These are phyloP conservation scores for Cantharis nigra DNA, from an alignment of 2,888 invertebrate genomes.

Conservation along the genomic window DNA sequence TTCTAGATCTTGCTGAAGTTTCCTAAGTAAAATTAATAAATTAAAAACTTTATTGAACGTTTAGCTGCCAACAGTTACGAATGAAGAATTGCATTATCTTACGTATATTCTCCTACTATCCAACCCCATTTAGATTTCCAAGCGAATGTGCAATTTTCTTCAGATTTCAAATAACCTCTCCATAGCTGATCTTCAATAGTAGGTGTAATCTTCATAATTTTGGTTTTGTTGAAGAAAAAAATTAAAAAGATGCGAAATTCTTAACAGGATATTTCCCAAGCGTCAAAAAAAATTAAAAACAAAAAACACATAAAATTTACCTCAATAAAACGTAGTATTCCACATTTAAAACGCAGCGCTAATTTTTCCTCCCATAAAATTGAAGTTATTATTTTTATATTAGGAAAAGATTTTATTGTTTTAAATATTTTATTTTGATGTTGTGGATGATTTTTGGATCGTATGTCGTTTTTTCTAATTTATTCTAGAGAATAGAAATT, in stretches of 20 bases:
- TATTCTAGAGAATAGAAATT: no score
- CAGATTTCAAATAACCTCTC: conserved; percentile 5
- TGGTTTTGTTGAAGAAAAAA: background rate
- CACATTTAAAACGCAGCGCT: no score
- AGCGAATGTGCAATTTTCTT: background rate
- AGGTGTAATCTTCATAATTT: background rate
- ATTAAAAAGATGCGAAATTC: background rate
- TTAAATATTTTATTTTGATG: no score
- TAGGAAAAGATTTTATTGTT: no score
- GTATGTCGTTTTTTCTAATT: no score
- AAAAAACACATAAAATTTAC: background rate
- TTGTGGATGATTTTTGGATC: no score
- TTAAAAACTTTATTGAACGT: background rate
- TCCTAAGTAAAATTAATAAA: background rate
- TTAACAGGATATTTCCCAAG: background rate
- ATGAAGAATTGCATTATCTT: background rate
- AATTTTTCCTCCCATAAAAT: no score
- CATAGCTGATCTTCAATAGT: conserved; percentile 12
- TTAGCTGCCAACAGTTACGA: no score
- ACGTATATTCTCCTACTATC: background rate
- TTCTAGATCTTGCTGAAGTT: background rate
- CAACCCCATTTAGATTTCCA: conserved; percentile 3
- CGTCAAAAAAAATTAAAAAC: background rate
- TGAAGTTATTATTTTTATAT: no score
- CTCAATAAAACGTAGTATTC: no score